These are phyloP conservation scores for Philopotamus ludificatus DNA, from an alignment of 1,140 invertebrate genomes.

Conservation along the genomic window DNA sequence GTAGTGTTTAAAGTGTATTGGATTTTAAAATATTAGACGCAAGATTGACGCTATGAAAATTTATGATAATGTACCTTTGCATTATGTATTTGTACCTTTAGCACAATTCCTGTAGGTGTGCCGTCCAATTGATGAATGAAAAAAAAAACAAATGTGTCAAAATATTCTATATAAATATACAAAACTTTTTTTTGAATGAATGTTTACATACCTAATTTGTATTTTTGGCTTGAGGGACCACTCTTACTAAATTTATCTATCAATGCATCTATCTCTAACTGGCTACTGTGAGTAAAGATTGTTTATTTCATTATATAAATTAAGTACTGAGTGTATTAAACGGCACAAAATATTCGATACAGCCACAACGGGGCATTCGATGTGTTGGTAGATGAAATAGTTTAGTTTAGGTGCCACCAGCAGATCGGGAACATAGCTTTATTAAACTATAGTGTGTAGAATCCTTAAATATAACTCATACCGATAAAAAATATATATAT, in stretches of 20 bases:
- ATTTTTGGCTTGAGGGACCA: constrained; percentile 42
- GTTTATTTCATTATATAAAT: constrained; percentile 4
- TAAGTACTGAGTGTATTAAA: neutral
- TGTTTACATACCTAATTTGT: constrained; percentile 34
- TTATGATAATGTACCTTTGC: too few species aligned
- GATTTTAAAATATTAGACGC: too few species aligned
- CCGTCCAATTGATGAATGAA: constrained; percentile 35
- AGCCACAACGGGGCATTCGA: constrained; percentile 28
- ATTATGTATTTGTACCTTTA: neutral
- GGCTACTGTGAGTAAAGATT: constrained; percentile 18
- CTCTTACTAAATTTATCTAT: constrained; percentile 42
- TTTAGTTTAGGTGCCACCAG: constrained; percentile 42
- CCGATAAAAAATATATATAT: constrained; percentile 7
- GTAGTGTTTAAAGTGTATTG: too few species aligned
- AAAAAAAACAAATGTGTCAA: constrained; percentile 18
- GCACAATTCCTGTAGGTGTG: constrained; percentile 33
- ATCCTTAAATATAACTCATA: constrained; percentile 2
- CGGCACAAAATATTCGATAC: neutral
- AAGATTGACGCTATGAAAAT: too few species aligned
- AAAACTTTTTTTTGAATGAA: constrained; percentile 31
- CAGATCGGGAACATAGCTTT: constrained; percentile 57
- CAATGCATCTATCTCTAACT: constrained; percentile 39
- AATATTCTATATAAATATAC: constrained; percentile 20
- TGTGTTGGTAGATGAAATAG: constrained; percentile 42
- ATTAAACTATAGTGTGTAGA: constrained; percentile 52